A percentile compares a stretch with the other conserved stretches of the same genome.
phyloP scores from a whole-genome alignment of 2,113 vertebrate genomes.

The Cyphomyrus plagiostoma region DNA sequence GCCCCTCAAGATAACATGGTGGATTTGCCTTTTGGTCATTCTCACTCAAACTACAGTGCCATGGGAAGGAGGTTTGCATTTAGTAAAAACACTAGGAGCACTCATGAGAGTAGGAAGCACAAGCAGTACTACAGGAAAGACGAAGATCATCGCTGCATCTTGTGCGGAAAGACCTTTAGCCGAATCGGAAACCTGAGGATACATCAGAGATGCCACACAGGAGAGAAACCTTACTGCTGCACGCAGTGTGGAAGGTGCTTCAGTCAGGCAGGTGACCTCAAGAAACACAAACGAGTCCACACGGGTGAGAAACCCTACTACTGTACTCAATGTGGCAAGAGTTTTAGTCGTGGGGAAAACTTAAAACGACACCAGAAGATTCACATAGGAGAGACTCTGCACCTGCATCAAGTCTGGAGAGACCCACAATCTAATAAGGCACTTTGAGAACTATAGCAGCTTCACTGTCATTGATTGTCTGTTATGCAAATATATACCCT shows the following conservation, averaged over 20 bases:
- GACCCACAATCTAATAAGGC: conserved; percentile 57
- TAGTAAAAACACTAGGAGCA: conserved; percentile 29
- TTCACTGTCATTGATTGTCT: background rate
- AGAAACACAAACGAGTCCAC: conserved; percentile 61
- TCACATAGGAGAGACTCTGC: conserved; percentile 61
- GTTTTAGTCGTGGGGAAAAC: conserved; percentile 62
- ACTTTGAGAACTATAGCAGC: conserved; percentile 38
- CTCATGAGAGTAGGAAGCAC: conserved; percentile 29
- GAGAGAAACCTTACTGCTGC: conserved; percentile 47
- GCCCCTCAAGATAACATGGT: background rate
- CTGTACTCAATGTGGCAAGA: conserved; percentile 56
- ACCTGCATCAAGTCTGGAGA: conserved; percentile 58
- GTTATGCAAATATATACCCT: background rate
- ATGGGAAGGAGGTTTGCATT: conserved; percentile 4
- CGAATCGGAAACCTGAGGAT: conserved; percentile 25
- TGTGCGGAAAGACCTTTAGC: conserved; percentile 24
- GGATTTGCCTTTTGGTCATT: conserved; percentile 30
- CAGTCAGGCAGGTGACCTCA: conserved; percentile 53
- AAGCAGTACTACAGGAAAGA: conserved; percentile 11
- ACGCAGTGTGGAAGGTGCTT: conserved; percentile 57
- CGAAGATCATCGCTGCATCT: conserved; percentile 15
- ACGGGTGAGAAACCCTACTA: conserved; percentile 62
- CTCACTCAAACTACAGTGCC: conserved; percentile 30
- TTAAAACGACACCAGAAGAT: conserved; percentile 63
- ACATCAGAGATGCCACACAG: conserved; percentile 20